These are phyloP conservation scores for Psylliodes chrysocephalus DNA, from an alignment of 2,888 invertebrate species.

Conservation along the genomic window DNA sequence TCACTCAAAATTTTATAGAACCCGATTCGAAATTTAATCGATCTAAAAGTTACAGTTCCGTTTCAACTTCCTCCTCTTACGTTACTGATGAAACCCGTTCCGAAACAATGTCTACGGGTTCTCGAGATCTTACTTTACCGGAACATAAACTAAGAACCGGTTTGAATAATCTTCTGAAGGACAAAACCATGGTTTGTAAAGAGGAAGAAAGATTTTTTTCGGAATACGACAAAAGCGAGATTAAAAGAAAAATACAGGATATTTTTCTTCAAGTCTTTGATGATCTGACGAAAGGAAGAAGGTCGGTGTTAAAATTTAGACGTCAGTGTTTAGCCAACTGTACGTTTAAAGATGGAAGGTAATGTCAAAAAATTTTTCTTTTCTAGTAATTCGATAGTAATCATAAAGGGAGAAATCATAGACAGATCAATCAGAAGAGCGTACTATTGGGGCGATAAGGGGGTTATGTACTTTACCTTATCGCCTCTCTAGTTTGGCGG, in stretches of 20 bases:
- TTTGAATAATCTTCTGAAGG: conserved; percentile 47
- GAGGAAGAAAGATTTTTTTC: conserved; percentile 28
- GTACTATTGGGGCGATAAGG: no score
- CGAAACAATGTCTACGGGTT: conserved; percentile 39
- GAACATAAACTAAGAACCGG: conserved; percentile 27
- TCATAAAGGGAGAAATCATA: no score
- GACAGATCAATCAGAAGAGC: no score
- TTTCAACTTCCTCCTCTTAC: conserved; percentile 43
- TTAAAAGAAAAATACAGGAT: conserved; percentile 64
- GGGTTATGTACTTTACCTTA: no score
- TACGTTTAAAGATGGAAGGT: conserved; percentile 66
- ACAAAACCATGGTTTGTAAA: conserved; percentile 45
- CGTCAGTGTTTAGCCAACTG: conserved; percentile 66
- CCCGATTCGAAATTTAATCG: conserved; percentile 10
- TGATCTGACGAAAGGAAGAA: conserved; percentile 58
- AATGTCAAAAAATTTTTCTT: no score
- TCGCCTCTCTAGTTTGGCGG: no score
- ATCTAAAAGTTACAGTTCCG: conserved; percentile 36
- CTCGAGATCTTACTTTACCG: neutral
- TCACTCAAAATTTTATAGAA: conserved; percentile 30
- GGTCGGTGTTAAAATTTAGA: conserved; percentile 42
- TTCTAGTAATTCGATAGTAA: no score
- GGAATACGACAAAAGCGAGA: conserved; percentile 48
- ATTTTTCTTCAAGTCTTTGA: conserved; percentile 64
- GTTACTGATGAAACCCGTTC: conserved; percentile 41